Evolutionary conservation across 2,797 vertebrate genomes (phyloP).

Genomic region (Triplophysa bombifrons): DNA sequence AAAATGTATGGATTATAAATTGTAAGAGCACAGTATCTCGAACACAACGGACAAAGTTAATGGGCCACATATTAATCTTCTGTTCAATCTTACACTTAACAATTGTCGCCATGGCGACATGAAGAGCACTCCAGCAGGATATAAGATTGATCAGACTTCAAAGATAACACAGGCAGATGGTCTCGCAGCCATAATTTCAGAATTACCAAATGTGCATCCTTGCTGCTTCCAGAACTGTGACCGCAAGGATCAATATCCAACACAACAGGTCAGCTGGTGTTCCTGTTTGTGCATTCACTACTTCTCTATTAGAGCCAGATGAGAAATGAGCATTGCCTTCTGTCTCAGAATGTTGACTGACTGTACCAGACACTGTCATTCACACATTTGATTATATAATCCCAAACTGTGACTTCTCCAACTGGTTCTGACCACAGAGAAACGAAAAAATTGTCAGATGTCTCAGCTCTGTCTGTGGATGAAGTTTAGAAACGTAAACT

Average conservation of each 20-base stretch:
- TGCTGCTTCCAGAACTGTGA: conserved; percentile 33
- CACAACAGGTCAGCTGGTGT: neutral
- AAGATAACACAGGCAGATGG: conserved; percentile 52
- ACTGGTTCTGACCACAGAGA: neutral
- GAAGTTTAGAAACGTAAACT: neutral
- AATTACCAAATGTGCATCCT: conserved; percentile 27
- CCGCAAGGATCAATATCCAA: conserved; percentile 40
- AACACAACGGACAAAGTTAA: conserved; percentile 24
- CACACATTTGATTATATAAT: conserved; percentile 31
- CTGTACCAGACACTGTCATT: conserved; percentile 15
- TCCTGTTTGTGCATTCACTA: conserved; percentile 10
- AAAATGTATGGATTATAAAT: conserved; percentile 9
- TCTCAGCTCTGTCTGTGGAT: neutral
- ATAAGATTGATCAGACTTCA: conserved; percentile 44
- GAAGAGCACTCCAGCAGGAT: conserved; percentile 54
- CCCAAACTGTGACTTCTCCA: conserved; percentile 13
- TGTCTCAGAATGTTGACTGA: neutral
- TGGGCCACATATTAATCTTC: conserved; percentile 33
- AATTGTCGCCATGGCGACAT: conserved; percentile 54
- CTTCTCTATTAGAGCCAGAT: neutral
- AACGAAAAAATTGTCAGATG: neutral
- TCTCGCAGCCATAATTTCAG: conserved; percentile 27
- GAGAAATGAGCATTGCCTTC: neutral
- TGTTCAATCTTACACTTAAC: conserved; percentile 43
- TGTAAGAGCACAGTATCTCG: conserved; percentile 15